Percentiles rank a stretch among this genome's conserved stretches.
phyloP scores from a whole-genome alignment of 2,888 invertebrate species.

The Meta bourneti region DNA sequence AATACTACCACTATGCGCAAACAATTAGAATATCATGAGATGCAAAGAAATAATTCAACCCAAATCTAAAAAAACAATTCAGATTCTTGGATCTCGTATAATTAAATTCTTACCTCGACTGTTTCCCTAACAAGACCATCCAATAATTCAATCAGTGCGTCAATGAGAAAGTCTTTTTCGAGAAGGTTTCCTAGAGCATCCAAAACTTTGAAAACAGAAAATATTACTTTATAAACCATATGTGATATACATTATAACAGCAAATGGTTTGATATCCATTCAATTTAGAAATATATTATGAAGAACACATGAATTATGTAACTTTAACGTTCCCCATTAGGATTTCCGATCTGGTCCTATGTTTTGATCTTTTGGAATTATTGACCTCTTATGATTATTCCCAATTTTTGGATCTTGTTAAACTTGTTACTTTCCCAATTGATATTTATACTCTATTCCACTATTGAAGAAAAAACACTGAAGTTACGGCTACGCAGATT shows the following conservation, averaged over 20 bases:
- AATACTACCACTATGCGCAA: too few species aligned
- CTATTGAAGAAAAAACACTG: too few species aligned
- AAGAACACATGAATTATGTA: too few species aligned
- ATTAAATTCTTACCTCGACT: background rate
- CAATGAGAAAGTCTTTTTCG: background rate
- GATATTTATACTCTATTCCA: too few species aligned
- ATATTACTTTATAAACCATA: background rate
- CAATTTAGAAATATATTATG: background rate
- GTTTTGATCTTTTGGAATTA: too few species aligned
- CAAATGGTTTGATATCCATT: background rate
- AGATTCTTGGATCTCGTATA: background rate
- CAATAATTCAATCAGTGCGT: conserved; percentile 3
- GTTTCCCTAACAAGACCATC: conserved; percentile 6
- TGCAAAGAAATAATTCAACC: background rate
- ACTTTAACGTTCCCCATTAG: too few species aligned
- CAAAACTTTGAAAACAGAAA: background rate
- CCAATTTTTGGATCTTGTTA: too few species aligned
- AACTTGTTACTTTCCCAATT: too few species aligned
- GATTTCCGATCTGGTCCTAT: too few species aligned
- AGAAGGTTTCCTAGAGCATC: background rate
- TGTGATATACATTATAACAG: background rate
- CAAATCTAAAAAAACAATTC: background rate
- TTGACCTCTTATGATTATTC: too few species aligned
- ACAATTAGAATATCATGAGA: too few species aligned
- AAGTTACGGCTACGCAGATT: too few species aligned